Base-by-base conservation (phyloP, 2,113 vertebrate genomes). In the Phylloscopus whistleri region DNA sequence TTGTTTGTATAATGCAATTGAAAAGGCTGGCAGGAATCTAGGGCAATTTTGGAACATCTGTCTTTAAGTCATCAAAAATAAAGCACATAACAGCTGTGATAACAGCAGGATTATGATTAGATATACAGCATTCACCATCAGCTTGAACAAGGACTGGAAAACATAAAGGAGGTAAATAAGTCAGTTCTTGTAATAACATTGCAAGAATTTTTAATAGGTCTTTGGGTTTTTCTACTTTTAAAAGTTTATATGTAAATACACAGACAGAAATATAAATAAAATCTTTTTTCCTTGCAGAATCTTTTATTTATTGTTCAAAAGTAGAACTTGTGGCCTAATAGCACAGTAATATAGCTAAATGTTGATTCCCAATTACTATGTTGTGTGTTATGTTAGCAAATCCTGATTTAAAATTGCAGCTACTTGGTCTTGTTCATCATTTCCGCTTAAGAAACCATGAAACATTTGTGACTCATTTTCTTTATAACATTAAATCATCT, bases 11-110 rank as follows among this genome's bases (percentile, higher is more conserved):
- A 96, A 93, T 96, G 90, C 92, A 92, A 94, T 95, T 88, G 94
- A 94, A 89, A 95, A 87, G 78, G 79, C 94, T 93, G 84, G 90
- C 91, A 93, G 91, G 86, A 88, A 92, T 94, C 94, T 96, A 72
- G 95, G 93, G 92, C 90, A 96, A 92, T 94, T 85, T 92, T 84
- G 92, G 94, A 89, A 93, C 96, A 97, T 97, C 97, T 97, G 95
- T 95, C 89, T 94, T 96, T 63, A 81, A 92, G 69, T 94, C 92
- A 90, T 96, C 74, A 84, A 89, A 97, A 96, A 87, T 70, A 91
- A 96, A 97, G 78, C 89, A 79, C 70, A 80, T 73, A 95, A 78
- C 97, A 96, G 86, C 93, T 94, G 75, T 90, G 91, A 84, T 84
- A 95, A 91, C 89, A 93, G 93, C 87, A 87, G 94, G 84, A 93